Evolutionary conservation across 2,888 invertebrate species (phyloP).

Genomic region (Andrena dorsata): DNA sequence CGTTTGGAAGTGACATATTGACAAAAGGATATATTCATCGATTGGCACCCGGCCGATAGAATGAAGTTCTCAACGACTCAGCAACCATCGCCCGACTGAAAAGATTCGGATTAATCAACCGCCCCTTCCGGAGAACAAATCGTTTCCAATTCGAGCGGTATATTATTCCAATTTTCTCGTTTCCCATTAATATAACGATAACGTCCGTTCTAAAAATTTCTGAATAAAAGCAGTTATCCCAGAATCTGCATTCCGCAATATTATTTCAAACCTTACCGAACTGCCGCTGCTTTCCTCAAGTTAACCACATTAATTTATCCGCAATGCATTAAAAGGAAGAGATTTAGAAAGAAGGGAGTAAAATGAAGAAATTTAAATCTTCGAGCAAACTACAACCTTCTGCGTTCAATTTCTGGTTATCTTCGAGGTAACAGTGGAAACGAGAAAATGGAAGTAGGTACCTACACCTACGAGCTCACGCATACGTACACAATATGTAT

Average conservation of each 20-base stretch:
- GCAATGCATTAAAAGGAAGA: neutral
- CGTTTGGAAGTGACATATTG: conserved; percentile 59
- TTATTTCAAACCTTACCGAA: neutral
- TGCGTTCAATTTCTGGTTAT: neutral
- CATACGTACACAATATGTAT: neutral
- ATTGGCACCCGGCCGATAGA: conserved; percentile 32
- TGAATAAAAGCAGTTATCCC: neutral
- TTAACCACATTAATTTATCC: neutral
- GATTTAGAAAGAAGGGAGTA: no score
- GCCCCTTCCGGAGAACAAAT: neutral
- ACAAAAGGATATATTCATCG: conserved; percentile 55
- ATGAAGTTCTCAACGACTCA: conserved; percentile 17
- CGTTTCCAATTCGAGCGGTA: neutral
- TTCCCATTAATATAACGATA: neutral
- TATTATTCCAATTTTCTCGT: neutral
- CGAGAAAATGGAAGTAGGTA: neutral
- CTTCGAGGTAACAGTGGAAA: conserved; percentile 7
- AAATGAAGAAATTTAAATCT: conserved; percentile 11
- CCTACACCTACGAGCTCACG: neutral
- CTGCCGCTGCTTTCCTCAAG: neutral
- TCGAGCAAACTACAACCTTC: neutral
- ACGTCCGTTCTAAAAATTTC: neutral
- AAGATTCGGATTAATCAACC: conserved; percentile 23
- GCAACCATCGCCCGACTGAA: conserved; percentile 4
- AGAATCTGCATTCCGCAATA: neutral